Percentiles rank a stretch among this genome's conserved stretches.
These are phyloP conservation scores for Zonitis immaculata DNA, from an alignment of 2,888 invertebrate genomes.

Conservation along the genomic window DNA sequence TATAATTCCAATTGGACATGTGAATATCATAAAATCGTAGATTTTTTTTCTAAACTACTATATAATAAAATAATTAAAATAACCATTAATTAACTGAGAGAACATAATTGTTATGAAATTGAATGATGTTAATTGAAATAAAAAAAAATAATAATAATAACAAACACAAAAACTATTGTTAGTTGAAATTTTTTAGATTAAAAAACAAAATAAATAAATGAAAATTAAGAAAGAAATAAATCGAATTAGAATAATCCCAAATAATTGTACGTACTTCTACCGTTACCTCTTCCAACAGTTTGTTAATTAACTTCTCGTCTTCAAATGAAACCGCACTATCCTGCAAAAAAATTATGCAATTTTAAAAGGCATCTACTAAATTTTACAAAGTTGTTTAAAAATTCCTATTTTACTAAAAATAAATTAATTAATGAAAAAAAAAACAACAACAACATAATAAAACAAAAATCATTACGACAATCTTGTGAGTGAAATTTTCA, in stretches of 20 bases:
- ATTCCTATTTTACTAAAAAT: neutral
- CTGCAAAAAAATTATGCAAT: slow-evolving; percentile 16
- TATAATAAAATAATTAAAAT: no score
- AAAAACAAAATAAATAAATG: neutral
- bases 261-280: slow-evolving; percentile 19
- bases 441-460: no score
- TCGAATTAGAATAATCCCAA: slow-evolving; percentile 4
- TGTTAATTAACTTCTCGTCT: slow-evolving; percentile 21
- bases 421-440: no score
- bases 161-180: neutral
- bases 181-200: neutral
- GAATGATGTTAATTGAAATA: no score
- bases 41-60: no score
- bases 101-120: no score
- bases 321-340: slow-evolving; percentile 19
- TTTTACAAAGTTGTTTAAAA: neutral
- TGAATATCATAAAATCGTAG: no score
- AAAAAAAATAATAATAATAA: neutral
- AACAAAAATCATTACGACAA: no score
- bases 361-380: slow-evolving; percentile 3
- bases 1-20: neutral
- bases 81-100: neutral
- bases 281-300: slow-evolving; percentile 21
- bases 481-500: neutral
- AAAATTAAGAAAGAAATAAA: neutral